Evolutionary conservation across 2,797 vertebrate species (phyloP), one percentile per base, ranked within the genome.

Genomic region (Octomys mimax): DNA sequence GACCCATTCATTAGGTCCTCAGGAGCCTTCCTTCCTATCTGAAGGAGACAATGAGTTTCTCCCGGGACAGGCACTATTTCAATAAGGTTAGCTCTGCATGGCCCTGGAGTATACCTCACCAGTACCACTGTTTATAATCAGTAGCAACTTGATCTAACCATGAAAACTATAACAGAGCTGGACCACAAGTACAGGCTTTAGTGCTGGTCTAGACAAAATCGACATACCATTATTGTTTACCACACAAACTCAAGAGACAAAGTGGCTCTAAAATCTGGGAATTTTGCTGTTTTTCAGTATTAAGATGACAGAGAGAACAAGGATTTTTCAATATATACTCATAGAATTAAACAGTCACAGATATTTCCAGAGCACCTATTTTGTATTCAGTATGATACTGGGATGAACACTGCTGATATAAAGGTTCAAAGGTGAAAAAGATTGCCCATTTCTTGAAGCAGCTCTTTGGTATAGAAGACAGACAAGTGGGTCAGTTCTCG

Each of bases 91-190:
- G 66, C 59, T 86, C 70, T 59, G 18, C 49, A 39, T 5, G 92
- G 1, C 21, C 33, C 59, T 75, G 21, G 59, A 77, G 95, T 84
- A 36, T 75, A 75, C 24, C 46, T 66, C 77, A 89, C 39, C 14
- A 87, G 39, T 7, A 61, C 18, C 26, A 83, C 79, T 85, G 54
- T 22, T 88, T 70, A 62, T 59, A 57, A 94, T 93, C 66, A 93
- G n/a, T 71, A 66, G 49, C 80, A 95, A 95, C 54, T 82, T 83
- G 87, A 95, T 89, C 91, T 95, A 77, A 57, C 46, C 64, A 92
- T 46, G 31, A 12, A 95, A 93, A 96, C 82, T 83, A 0, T 78
- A 94, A 94, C 14, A 91, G 52, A 91, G 81, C 21, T 71, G 26
- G 49, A 39, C 79, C 70, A 95, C 87, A 21, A 87, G 31, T 33